phyloP scores from a whole-genome alignment of 2,888 invertebrate species.

The Xestia xanthographa region DNA sequence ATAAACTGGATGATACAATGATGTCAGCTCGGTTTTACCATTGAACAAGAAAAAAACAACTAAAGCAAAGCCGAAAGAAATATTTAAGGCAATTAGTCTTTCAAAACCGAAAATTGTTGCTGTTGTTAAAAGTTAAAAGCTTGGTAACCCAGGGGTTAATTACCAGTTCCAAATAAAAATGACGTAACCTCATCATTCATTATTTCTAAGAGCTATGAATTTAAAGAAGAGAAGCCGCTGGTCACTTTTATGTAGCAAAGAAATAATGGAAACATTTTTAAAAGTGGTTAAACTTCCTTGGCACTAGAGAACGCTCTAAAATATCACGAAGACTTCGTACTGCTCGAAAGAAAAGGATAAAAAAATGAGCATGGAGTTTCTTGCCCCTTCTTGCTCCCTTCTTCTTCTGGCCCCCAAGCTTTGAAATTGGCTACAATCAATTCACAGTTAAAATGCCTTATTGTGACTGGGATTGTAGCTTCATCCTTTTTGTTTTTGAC shows the following conservation, averaged over 20 bases:
- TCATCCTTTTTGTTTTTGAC: not conserved
- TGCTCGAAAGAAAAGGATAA: not conserved
- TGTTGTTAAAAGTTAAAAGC: slow-evolving; percentile 38
- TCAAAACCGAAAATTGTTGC: slow-evolving; percentile 40
- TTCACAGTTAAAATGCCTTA: not conserved
- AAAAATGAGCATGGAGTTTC: not conserved
- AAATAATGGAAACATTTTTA: not conserved
- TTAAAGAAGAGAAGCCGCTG: slow-evolving; percentile 35
- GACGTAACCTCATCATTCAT: slow-evolving; percentile 57
- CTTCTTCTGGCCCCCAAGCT: too few species aligned
- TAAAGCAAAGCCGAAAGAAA: slow-evolving; percentile 26
- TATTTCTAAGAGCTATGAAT: slow-evolving; percentile 51
- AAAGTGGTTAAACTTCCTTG: not conserved
- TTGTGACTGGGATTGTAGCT: not conserved
- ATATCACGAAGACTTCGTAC: not conserved
- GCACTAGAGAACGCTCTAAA: not conserved
- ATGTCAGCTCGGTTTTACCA: slow-evolving; percentile 19
- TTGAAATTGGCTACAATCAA: not conserved
- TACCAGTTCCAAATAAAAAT: slow-evolving; percentile 54
- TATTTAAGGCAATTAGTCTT: slow-evolving; percentile 41
- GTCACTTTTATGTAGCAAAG: slow-evolving; percentile 28
- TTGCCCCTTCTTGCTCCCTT: too few species aligned
- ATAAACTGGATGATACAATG: slow-evolving; percentile 9
- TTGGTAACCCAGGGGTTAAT: slow-evolving; percentile 55
- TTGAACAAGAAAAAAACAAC: slow-evolving; percentile 13